Evolutionary conservation across 1,140 invertebrate genomes (phyloP).

Genomic region (Monomorium pharaonis): DNA sequence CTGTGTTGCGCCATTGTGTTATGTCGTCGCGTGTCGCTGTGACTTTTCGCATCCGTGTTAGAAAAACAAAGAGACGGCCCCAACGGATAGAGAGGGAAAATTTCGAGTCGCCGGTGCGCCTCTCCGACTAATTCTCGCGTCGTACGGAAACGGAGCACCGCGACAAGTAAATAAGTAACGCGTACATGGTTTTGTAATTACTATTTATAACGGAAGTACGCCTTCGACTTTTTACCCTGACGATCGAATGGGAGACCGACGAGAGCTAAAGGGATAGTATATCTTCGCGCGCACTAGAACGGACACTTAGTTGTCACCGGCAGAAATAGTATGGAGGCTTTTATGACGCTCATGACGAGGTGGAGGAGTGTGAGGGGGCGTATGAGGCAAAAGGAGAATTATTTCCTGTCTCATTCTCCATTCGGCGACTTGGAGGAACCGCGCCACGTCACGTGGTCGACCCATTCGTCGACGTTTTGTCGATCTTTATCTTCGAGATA

Average conservation of each 20-base stretch:
- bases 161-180: background rate
- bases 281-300: conserved; percentile 61
- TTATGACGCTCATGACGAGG: conserved; percentile 61
- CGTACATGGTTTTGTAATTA: conserved; percentile 27
- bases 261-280: conserved; percentile 59
- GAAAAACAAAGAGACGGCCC: background rate
- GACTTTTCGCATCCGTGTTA: conserved; percentile 2
- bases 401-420: conserved; percentile 11
- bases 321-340: conserved; percentile 71
- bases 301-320: conserved; percentile 67
- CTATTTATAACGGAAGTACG: conserved; percentile 27
- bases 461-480: conserved; percentile 56
- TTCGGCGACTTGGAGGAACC: background rate
- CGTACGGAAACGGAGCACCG: background rate
- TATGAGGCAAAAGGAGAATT: background rate
- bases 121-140: conserved; percentile 42
- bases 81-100: background rate
- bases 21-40: conserved; percentile 7
- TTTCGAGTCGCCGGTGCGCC: background rate
- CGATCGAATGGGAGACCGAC: conserved; percentile 26
- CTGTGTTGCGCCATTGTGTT: conserved; percentile 43
- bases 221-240: background rate
- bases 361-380: background rate
- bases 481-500: conserved; percentile 68
- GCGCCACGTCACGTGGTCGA: background rate